Evolutionary conservation across 2,888 invertebrate species (phyloP), one percentile per base, ranked within the genome.

Genomic region (Ischnura elegans): DNA sequence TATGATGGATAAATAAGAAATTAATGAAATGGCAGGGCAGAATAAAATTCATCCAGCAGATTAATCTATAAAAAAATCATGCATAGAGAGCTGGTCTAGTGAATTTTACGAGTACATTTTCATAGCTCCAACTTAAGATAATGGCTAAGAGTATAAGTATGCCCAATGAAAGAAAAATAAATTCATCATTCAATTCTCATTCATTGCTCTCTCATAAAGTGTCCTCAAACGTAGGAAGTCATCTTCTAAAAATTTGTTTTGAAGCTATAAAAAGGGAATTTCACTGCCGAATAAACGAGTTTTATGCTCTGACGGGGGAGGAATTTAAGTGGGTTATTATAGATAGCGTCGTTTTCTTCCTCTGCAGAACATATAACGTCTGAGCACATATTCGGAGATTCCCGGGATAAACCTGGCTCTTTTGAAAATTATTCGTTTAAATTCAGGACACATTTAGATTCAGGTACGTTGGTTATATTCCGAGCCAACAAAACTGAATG

Each of bases 271-370:
- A 76, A n/a, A 36, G 16, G 29, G 36, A 76, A 76, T 76, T 76
- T 76, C 76, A 76, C 76, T 76, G 36, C 76, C 76, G 36, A 36
- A 36, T 10, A 36, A 36, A 36, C 76, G 36, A 36, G 76, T 76
- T 76, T 76, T 76, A 76, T 76, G 13, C 10, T 36, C 76, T 36
- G 36, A 8, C 13, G 29, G 16, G 76, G 76, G 16, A 36, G 10
- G 66, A 36, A 76, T 36, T 76, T 36, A 36, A 76, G 76, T 36
- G 76, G 76, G 76, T 76, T 76, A 36, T 76, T 76, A 76, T n/a
- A 5, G 10, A 29, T 13, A 76, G 25, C 36, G 36, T 76, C 25
- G 13, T 76, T 36, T 76, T 76, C 36, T 36, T 76, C 29, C 36
- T 76, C 66, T 36, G 29, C 76, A 36, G 76, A 76, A 36, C 76